Conservation (phyloP, 2,888 invertebrate genomes). For the Microdon myrmicae region DNA sequence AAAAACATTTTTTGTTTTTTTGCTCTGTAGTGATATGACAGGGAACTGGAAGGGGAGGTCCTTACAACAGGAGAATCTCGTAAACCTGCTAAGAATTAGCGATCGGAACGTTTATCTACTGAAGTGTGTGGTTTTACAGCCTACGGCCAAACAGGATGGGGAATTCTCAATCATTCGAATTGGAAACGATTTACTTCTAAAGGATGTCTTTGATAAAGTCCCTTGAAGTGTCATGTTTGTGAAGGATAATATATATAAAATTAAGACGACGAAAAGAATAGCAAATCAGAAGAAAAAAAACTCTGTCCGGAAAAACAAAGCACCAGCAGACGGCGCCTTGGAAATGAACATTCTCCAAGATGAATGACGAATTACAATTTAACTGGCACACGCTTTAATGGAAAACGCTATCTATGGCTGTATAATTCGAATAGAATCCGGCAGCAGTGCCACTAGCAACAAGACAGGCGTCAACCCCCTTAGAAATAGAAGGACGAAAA, state of each 20-base stretch:
- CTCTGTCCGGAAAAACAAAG: no score
- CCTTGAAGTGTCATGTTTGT: not conserved
- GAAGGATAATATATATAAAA: constrained; percentile 16
- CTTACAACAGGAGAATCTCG: constrained; percentile 20
- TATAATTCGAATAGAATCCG: constrained; percentile 48
- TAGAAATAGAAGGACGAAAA: constrained; percentile 16
- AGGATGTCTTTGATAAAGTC: constrained; percentile 43
- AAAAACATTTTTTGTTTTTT: no score
- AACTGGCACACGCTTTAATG: constrained; percentile 53
- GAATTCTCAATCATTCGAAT: no score
- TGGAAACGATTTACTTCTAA: constrained; percentile 34
- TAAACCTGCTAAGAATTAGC: constrained; percentile 43
- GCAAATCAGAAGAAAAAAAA: constrained; percentile 3
- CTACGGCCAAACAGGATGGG: no score
- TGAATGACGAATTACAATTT: constrained; percentile 50
- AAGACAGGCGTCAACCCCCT: constrained; percentile 16
- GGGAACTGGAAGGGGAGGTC: constrained; percentile 35
- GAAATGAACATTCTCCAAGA: no score
- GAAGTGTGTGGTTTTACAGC: constrained; percentile 14
- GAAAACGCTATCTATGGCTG: constrained; percentile 48
- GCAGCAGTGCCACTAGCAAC: constrained; percentile 35
- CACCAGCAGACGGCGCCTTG: no score
- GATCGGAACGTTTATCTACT: constrained; percentile 37
- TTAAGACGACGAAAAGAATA: constrained; percentile 8
- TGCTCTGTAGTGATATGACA: constrained; percentile 48